These are phyloP conservation scores for Hylia prasina DNA, from an alignment of 2,113 vertebrate species.

Conservation along the genomic window DNA sequence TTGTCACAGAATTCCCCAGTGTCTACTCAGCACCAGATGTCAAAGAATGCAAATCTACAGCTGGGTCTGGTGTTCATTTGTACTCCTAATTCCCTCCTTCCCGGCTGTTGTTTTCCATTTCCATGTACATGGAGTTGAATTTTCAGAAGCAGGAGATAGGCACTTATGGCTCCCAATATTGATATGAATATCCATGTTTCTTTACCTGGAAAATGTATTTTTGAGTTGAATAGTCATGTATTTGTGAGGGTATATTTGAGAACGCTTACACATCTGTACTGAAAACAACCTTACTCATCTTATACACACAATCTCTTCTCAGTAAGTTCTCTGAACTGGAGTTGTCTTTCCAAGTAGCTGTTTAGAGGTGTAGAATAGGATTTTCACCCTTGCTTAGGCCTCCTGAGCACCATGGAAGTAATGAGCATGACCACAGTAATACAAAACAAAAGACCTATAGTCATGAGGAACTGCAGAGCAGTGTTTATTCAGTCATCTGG, in stretches of 20 bases:
- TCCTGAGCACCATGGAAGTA: not conserved
- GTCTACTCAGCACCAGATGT: constrained; percentile 51
- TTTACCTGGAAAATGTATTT: not conserved
- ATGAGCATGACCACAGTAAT: not conserved
- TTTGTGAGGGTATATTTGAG: not conserved
- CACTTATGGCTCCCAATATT: not conserved
- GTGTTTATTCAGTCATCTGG: not conserved
- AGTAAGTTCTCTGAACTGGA: not conserved
- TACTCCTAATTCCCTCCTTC: constrained; percentile 17
- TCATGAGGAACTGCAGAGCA: not conserved
- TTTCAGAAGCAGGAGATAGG: not conserved
- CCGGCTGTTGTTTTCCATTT: constrained; percentile 57
- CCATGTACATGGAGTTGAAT: not conserved
- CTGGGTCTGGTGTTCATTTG: constrained; percentile 43
- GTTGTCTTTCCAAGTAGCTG: not conserved
- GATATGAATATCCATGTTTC: not conserved
- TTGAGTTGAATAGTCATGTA: not conserved
- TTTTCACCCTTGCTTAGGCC: not conserved
- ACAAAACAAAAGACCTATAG: not conserved
- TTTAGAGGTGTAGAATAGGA: not conserved
- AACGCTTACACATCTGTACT: fast-evolving
- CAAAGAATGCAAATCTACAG: constrained; percentile 48
- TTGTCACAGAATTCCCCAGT: constrained; percentile 27
- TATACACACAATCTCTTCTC: not conserved
- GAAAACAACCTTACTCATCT: not conserved